Evolutionary conservation across 2,797 vertebrate genomes (phyloP), one percentile per base, ranked within the genome.

Genomic region (Gorsachius magnificus): DNA sequence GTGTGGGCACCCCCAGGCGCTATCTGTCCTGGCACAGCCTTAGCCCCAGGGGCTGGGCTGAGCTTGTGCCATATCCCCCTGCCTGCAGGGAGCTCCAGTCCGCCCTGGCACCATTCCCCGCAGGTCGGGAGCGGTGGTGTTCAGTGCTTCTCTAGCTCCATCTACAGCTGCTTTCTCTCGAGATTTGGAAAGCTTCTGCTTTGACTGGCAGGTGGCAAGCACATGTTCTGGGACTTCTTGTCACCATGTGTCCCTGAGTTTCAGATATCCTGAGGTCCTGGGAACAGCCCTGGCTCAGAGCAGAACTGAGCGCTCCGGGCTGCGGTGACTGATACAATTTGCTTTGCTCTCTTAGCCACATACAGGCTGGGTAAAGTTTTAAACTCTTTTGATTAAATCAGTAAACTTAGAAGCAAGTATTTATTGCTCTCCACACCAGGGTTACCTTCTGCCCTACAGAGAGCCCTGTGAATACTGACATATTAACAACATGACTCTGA

Each of bases 71-170:
- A 5, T 38, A 10, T 33, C 46, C 53, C 21, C 16, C 54, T 13
- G 31, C 13, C 31, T 21, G n/a, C 56, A 57, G 56, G 22, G 56
- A n/a, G 33, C 56, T 24, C 56, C 33, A 16, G 21, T 22, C 56
- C 13, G 20, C 33, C 56, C 15, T n/a, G 57, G n/a, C 22, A 58
- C 57, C n/a, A 10, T n/a, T n/a, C 56, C 19, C n/a, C 11, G 56
- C n/a, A 9, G 13, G 13, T 11, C 22, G n/a, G 58, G 13, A 53
- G 46, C 35, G 7, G 50, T 0, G 18, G 33, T 8, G 56, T 56
- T 91, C 75, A 11, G 77, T 45, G 96, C 58, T 91, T 54, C 96
- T 96, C 93, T 92, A 72, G 96, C 96, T 97, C 96, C 96, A 97
- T 76, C 96, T 97, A 96, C 96, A 96, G 96, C 94, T 75, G 48